Conservation (phyloP, 1,140 invertebrate genomes). For the Stegodyphus mimosarum region DNA sequence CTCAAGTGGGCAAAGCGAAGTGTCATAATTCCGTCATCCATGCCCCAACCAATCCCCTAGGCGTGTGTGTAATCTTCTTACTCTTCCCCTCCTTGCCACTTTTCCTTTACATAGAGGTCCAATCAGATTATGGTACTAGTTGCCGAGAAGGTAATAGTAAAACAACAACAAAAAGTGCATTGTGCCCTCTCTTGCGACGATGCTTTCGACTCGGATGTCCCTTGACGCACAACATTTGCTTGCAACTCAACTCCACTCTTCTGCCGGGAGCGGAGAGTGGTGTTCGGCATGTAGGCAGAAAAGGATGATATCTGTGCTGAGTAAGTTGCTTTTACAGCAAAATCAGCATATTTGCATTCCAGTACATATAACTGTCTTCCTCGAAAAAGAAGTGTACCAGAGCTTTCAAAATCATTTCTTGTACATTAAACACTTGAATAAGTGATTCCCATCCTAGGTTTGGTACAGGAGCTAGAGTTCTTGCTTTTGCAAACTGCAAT, state of each 20-base stretch:
- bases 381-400: no score
- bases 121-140: constrained; percentile 28
- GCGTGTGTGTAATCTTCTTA: neutral
- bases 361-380: no score
- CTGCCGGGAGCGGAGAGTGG: neutral
- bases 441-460: no score
- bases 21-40: constrained; percentile 23
- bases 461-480: no score
- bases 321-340: no score
- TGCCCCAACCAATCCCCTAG: neutral
- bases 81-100: neutral
- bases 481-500: no score
- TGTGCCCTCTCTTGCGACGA: neutral
- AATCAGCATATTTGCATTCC: no score
- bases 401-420: no score
- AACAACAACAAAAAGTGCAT: constrained; percentile 12
- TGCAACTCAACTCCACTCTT: constrained; percentile 24
- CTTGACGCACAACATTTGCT: neutral
- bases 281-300: neutral
- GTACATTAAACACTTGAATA: no score
- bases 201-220: neutral
- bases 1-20: neutral
- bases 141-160: neutral
- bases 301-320: neutral
- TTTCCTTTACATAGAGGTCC: constrained; percentile 23